phyloP scores from a whole-genome alignment of 2,113 vertebrate species.

The Upupa epops region DNA sequence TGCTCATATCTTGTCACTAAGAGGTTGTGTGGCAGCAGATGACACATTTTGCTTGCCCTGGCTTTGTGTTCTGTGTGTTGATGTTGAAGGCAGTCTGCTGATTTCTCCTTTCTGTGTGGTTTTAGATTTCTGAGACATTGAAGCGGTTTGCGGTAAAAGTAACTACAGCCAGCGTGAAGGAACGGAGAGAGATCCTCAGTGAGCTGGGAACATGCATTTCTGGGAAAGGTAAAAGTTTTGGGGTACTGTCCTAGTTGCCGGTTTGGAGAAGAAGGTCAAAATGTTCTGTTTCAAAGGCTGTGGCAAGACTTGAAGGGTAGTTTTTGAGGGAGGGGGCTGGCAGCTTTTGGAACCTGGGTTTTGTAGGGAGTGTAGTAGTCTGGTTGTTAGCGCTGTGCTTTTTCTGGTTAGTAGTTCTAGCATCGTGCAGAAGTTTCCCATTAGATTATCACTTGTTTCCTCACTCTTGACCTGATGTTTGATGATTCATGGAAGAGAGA shows the following conservation, averaged over 20 bases:
- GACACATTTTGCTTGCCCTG: background rate
- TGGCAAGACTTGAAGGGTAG: background rate
- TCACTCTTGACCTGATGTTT: background rate
- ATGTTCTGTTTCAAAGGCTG: background rate
- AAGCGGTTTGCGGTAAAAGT: constrained; percentile 95
- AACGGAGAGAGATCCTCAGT: constrained; percentile 87
- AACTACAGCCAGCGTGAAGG: constrained; percentile 93
- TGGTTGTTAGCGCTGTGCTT: background rate
- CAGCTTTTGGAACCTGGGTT: accelerated
- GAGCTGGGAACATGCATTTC: constrained; percentile 87
- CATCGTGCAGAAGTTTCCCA: background rate
- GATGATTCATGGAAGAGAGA: background rate
- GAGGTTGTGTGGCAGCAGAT: background rate
- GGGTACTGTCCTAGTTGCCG: background rate
- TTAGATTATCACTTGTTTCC: background rate
- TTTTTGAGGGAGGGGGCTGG: background rate
- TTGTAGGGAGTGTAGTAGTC: background rate
- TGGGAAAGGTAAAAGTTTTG: constrained; percentile 82
- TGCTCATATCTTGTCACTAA: background rate
- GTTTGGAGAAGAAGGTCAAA: background rate
- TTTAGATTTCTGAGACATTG: constrained; percentile 90
- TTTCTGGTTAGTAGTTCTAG: background rate
- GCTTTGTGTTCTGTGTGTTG: background rate
- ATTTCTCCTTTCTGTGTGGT: background rate
- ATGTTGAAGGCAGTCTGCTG: background rate